A percentile compares a stretch with the other conserved stretches of the same genome.
Conservation (phyloP, 1,140 invertebrate genomes). For the Nylanderia fulva region DNA sequence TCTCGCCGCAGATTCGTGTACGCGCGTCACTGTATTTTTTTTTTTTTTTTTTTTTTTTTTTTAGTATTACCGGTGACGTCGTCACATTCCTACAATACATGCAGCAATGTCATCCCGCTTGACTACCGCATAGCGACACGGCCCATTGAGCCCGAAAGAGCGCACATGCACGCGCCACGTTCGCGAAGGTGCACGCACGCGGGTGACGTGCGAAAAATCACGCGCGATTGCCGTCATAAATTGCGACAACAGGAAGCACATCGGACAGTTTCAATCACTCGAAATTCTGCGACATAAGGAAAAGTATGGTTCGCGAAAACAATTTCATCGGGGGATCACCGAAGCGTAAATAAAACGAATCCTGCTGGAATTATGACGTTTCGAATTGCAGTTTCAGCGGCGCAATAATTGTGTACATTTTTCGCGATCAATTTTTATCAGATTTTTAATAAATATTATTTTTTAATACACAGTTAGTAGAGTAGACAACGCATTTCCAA, state of each 20-base stretch:
- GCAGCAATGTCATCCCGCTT: slow-evolving; percentile 61
- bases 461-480: background rate
- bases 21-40: slow-evolving; percentile 7
- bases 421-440: background rate
- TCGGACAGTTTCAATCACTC: slow-evolving; percentile 6
- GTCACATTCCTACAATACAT: slow-evolving; percentile 50
- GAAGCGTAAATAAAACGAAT: background rate
- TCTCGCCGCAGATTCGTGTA: slow-evolving; percentile 31
- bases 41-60: background rate
- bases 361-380: background rate
- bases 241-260: slow-evolving; percentile 38
- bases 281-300: slow-evolving; percentile 8
- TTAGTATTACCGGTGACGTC: slow-evolving; percentile 33
- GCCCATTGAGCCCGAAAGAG: slow-evolving; percentile 67
- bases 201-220: slow-evolving; percentile 47
- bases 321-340: background rate
- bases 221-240: slow-evolving; percentile 25
- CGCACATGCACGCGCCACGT: slow-evolving; percentile 28
- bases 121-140: slow-evolving; percentile 64
- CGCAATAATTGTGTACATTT: slow-evolving; percentile 10
- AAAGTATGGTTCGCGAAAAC: background rate
- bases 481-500: too few species aligned
- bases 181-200: slow-evolving; percentile 42
- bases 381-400: background rate
- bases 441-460: background rate